These are phyloP conservation scores for Brachyhypopomus gauderio DNA, from an alignment of 2,113 vertebrate species.

Conservation along the genomic window DNA sequence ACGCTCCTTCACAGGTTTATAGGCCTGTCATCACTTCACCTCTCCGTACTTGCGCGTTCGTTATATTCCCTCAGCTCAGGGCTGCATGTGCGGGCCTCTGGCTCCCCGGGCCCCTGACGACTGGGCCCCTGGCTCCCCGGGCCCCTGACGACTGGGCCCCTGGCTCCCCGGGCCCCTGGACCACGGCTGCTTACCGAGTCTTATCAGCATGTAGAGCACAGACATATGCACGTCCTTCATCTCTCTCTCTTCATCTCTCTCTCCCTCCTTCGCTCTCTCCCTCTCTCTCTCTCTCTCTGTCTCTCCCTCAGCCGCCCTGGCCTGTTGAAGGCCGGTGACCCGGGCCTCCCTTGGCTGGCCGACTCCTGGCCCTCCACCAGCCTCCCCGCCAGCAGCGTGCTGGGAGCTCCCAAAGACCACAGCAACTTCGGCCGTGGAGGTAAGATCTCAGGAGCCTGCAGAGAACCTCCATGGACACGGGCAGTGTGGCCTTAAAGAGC, in stretches of 20 bases:
- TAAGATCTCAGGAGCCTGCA: constrained; percentile 62
- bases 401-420: constrained; percentile 89
- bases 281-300: constrained; percentile 48
- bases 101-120: constrained; percentile 68
- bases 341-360: constrained; percentile 95
- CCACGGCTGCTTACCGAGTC: constrained; percentile 10
- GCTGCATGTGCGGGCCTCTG: constrained; percentile 70
- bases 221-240: not conserved
- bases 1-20: constrained; percentile 70
- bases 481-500: not conserved
- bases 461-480: constrained; percentile 49
- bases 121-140: no score
- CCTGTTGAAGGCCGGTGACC: constrained; percentile 89
- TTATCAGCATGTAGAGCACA: not conserved
- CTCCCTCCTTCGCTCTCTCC: not conserved
- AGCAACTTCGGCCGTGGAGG: constrained; percentile 94
- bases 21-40: constrained; percentile 72
- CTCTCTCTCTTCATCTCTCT: constrained; percentile 36
- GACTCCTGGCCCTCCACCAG: constrained; percentile 98
- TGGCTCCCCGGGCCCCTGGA: no score
- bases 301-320: constrained; percentile 84
- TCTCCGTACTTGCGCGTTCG: constrained; percentile 68
- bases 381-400: constrained; percentile 91
- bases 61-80: constrained; percentile 61
- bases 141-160: no score